A percentile compares a stretch with the other conserved stretches of the same genome.
phyloP scores from a whole-genome alignment of 2,113 vertebrate species.

The Thinocorus orbignyianus region DNA sequence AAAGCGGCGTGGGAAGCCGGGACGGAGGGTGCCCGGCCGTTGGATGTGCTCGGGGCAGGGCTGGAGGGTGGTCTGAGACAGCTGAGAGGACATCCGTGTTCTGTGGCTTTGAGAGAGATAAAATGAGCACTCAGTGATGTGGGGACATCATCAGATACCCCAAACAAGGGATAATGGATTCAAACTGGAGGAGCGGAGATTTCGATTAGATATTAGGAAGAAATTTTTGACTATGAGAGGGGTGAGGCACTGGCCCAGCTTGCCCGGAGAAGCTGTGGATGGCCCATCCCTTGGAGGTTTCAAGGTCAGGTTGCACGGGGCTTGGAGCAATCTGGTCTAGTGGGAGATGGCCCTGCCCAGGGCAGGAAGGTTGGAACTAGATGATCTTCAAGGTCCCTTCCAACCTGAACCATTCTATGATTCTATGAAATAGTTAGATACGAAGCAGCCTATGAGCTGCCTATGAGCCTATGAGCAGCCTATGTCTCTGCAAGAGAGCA shows the following conservation, averaged over 20 bases:
- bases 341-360: neutral
- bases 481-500: neutral
- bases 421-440: rapidly evolving
- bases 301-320: neutral
- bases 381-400: neutral
- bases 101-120: too few species aligned
- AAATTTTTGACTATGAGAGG: neutral
- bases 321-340: neutral
- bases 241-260: neutral
- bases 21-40: too few species aligned
- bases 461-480: too few species aligned
- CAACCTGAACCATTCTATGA: neutral
- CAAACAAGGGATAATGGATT: neutral
- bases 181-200: neutral
- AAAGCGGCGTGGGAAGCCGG: neutral
- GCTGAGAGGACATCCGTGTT: too few species aligned
- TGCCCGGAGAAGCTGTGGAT: neutral
- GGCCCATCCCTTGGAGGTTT: neutral
- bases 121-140: too few species aligned
- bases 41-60: neutral
- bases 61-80: too few species aligned
- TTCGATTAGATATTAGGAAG: neutral
- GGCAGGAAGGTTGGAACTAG: neutral
- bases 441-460: rapidly evolving
- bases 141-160: too few species aligned